phyloP scores from a whole-genome alignment of 2,888 invertebrate species.

The Pharmacophagus antenor region DNA sequence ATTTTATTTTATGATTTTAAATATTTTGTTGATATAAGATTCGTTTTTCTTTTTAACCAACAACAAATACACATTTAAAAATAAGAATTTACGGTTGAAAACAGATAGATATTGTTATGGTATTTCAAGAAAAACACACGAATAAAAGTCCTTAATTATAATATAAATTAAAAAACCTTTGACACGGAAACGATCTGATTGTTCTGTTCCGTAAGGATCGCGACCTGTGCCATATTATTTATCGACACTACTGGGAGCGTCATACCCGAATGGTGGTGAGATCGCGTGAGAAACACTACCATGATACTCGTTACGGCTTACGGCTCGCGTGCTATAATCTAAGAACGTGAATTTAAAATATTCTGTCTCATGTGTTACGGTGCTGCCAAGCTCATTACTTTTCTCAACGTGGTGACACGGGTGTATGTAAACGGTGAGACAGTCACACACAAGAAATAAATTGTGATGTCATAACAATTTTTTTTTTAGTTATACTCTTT shows the following conservation, averaged over 20 bases:
- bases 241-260: slow-evolving; percentile 28
- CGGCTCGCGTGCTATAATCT: slow-evolving; percentile 58
- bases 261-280: slow-evolving; percentile 39
- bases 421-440: too few species aligned
- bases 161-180: slow-evolving; percentile 3
- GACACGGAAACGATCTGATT: slow-evolving; percentile 8
- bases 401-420: slow-evolving; percentile 41
- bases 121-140: too few species aligned
- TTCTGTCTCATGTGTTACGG: slow-evolving; percentile 47
- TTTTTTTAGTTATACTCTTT: too few species aligned
- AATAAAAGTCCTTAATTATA: neutral
- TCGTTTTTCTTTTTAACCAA: too few species aligned
- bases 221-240: slow-evolving; percentile 15
- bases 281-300: slow-evolving; percentile 55
- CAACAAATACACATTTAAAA: too few species aligned
- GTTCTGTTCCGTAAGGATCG: slow-evolving; percentile 17
- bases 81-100: too few species aligned
- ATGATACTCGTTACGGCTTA: slow-evolving; percentile 51
- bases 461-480: too few species aligned
- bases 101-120: too few species aligned
- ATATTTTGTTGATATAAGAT: too few species aligned
- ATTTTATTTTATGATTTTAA: too few species aligned
- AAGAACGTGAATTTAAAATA: slow-evolving; percentile 58
- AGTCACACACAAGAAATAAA: too few species aligned
- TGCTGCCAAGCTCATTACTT: slow-evolving; percentile 53